These are phyloP conservation scores for Mongoloraphidia duomilia DNA, from an alignment of 2,888 invertebrate species.

Conservation along the genomic window DNA sequence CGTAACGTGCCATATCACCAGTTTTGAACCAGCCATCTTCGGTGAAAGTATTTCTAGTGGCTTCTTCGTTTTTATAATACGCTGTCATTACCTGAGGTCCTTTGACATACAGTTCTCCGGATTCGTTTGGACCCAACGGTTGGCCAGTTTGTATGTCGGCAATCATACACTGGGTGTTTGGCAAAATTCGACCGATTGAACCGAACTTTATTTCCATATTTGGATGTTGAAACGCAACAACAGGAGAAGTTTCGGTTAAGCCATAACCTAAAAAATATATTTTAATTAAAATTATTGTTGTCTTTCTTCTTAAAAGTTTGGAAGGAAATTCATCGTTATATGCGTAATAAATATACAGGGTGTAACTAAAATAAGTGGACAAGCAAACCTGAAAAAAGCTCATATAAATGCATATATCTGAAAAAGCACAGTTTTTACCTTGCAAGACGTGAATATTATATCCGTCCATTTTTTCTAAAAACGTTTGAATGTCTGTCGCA, in stretches of 20 bases:
- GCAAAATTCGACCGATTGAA: slow-evolving; percentile 43
- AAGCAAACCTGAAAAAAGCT: too few relatives aligned
- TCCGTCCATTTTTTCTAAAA: slow-evolving; percentile 31
- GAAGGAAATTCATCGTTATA: too few relatives aligned
- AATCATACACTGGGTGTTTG: slow-evolving; percentile 15
- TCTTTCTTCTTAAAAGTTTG: too few relatives aligned
- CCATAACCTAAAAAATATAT: slow-evolving; percentile 41
- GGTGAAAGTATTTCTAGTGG: slow-evolving; percentile 50
- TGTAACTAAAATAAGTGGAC: too few relatives aligned
- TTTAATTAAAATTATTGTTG: too few relatives aligned
- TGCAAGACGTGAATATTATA: slow-evolving; percentile 20
- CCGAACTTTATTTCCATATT: too few relatives aligned
- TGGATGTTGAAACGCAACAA: slow-evolving; percentile 27
- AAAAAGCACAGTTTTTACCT: slow-evolving; percentile 16
- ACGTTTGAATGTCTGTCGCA: slow-evolving; percentile 36
- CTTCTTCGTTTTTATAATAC: slow-evolving; percentile 60
- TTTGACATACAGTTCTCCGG: slow-evolving; percentile 33
- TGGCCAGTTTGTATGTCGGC: slow-evolving; percentile 24
- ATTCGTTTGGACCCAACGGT: slow-evolving; percentile 36
- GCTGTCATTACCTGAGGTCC: slow-evolving; percentile 76
- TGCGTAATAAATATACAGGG: too few relatives aligned
- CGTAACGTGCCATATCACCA: slow-evolving; percentile 42
- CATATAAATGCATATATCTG: too few relatives aligned
- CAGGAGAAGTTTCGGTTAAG: slow-evolving; percentile 55
- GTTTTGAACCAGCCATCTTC: slow-evolving; percentile 61